Evolutionary conservation across 2,888 invertebrate species (phyloP), one percentile per base, ranked within the genome.

Genomic region (Marasmarcha lunaedactyla): DNA sequence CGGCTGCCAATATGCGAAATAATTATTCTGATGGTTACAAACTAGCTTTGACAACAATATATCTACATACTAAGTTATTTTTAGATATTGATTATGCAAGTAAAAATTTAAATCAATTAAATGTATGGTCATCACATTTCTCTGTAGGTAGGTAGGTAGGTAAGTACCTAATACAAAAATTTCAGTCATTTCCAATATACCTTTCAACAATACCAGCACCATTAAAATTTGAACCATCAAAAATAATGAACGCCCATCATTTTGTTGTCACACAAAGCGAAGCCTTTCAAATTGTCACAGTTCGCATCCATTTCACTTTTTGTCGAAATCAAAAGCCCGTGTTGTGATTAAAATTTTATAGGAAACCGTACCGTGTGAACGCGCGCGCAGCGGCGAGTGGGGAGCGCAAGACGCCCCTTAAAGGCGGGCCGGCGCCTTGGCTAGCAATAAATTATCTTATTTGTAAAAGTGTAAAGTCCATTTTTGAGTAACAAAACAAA

Each of bases 331-430:
- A 71, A 71, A 71, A 63, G 49, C 46, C n/a, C 58, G 62, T 63
- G 57, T 67, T 72, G 68, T 71, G 77, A 77, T 81, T 78, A 79
- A 81, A 79, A 71, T 76, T 79, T 77, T 67, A 78, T 79, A 79
- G 71, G 66, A 59, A 42, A 58, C 54, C 64, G 57, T 66, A 61
- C 68, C 65, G 72, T 70, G 71, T 70, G 72, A 71, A 71, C 71
- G 71, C 70, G 64, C 61, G 66, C 4, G 56, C 63, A 64, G 54
- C 47, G 61, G 56, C 59, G 59, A 64, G 68, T 63, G 73, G 74
- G 73, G 73, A 74, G 73, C 73, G 68, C 63, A 60, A 54, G 68
- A 72, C 81, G 81, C 81, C 81, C 79, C 71, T 66, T 70, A 66
- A 62, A 73, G 81, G 81, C 81, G 81, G 79, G 74, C 54, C 79